Percentiles rank a stretch among this genome's conserved stretches.
These are phyloP conservation scores for Morbakka virulenta DNA, from an alignment of 30 jellyfish, hydroid and myxozoan genomes.

Conservation along the genomic window DNA sequence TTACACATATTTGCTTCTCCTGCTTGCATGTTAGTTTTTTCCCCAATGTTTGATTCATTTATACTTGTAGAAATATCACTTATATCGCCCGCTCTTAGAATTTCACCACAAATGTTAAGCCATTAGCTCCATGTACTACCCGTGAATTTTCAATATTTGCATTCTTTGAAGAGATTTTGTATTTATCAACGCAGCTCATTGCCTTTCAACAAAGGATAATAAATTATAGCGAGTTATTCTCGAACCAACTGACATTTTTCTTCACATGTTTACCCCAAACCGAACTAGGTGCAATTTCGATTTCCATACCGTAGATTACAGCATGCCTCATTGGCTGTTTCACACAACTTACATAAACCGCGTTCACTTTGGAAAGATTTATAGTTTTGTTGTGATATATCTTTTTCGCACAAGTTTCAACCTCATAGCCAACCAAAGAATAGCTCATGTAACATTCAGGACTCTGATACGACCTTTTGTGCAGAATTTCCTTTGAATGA, in stretches of 20 bases:
- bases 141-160: no score
- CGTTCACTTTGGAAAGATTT: not conserved
- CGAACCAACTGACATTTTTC: not conserved
- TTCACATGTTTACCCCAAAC: not conserved
- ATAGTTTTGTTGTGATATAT: not conserved
- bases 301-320: not conserved
- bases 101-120: no score
- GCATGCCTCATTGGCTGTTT: not conserved
- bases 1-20: no score
- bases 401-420: not conserved
- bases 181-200: no score
- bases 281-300: not conserved
- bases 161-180: no score
- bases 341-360: not conserved
- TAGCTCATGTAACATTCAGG: slow-evolving; percentile 24
- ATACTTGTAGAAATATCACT: no score
- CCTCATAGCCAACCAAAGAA: slow-evolving; percentile 5
- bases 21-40: no score
- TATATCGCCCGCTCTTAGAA: no score
- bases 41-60: no score
- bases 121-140: no score
- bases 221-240: not conserved
- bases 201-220: not conserved
- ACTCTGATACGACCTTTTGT: slow-evolving; percentile 27
- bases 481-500: not conserved